Conservation (phyloP, 2,888 invertebrate species). For the Dolomedes plantarius region DNA sequence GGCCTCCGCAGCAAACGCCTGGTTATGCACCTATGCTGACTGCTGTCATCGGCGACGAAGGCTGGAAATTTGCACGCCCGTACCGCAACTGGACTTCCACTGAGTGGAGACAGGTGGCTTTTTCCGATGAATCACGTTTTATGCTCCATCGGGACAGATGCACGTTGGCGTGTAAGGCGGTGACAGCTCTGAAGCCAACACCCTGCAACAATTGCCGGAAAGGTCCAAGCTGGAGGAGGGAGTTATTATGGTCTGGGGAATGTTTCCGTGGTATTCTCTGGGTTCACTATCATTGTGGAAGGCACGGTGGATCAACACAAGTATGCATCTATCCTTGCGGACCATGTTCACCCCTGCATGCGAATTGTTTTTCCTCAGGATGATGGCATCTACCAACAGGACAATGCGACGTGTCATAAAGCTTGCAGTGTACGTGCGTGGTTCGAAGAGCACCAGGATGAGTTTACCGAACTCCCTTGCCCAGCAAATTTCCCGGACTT, state of each 20-base stretch:
- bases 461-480: constrained; percentile 17
- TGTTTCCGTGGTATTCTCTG: neutral
- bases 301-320: neutral
- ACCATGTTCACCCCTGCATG: neutral
- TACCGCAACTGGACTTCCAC: neutral
- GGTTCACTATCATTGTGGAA: neutral
- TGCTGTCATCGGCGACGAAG: neutral
- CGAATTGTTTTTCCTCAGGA: neutral
- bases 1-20: neutral
- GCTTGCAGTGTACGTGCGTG: constrained; percentile 1
- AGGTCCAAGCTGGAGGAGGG: neutral
- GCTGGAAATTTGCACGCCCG: neutral
- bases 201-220: neutral
- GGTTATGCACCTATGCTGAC: neutral
- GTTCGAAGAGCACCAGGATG: constrained; percentile 29
- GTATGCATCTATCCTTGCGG: neutral
- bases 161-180: neutral
- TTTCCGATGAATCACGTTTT: neutral
- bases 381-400: neutral
- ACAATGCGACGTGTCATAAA: constrained; percentile 23
- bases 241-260: neutral
- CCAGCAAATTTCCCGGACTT: neutral
- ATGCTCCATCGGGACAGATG: neutral
- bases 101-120: too few relatives aligned
- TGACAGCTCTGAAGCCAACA: neutral